A percentile compares a stretch with the other conserved stretches of the same genome.
phyloP scores from a whole-genome alignment of 2,888 invertebrate species.

The Eilema caniola region DNA sequence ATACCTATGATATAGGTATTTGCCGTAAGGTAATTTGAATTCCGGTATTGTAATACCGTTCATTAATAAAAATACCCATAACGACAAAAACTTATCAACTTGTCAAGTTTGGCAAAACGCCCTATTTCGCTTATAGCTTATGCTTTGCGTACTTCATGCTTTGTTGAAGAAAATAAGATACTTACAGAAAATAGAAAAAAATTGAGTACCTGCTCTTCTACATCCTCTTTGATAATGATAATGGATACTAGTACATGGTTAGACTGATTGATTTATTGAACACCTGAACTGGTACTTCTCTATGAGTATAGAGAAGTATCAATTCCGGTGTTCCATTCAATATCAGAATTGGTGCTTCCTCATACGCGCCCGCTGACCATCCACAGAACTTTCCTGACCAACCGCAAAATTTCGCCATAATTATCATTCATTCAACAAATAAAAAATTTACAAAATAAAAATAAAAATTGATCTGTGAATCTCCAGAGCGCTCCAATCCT shows the following conservation, averaged over 20 bases:
- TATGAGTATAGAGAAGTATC: too few relatives aligned
- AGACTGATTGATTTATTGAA: not conserved
- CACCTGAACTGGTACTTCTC: too few relatives aligned
- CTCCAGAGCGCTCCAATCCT: slow-evolving; percentile 30
- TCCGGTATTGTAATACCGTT: not conserved
- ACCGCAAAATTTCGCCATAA: not conserved
- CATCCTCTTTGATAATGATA: not conserved
- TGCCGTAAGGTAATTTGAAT: not conserved
- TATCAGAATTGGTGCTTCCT: not conserved
- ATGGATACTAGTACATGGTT: not conserved
- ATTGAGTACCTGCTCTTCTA: not conserved
- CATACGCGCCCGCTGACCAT: not conserved
- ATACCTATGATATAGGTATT: not conserved
- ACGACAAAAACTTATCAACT: not conserved
- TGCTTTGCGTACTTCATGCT: not conserved
- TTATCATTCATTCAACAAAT: not conserved
- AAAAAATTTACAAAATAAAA: not conserved
- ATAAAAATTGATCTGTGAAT: slow-evolving; percentile 31
- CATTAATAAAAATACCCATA: not conserved
- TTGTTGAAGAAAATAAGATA: not conserved
- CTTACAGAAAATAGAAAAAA: not conserved
- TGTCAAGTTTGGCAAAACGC: not conserved
- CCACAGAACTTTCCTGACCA: not conserved
- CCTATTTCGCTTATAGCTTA: not conserved
- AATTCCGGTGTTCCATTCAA: too few relatives aligned